These are phyloP conservation scores for Apostichopus californicus DNA, from an alignment of 35 echinoderm and acorn worm species.

Conservation along the genomic window DNA sequence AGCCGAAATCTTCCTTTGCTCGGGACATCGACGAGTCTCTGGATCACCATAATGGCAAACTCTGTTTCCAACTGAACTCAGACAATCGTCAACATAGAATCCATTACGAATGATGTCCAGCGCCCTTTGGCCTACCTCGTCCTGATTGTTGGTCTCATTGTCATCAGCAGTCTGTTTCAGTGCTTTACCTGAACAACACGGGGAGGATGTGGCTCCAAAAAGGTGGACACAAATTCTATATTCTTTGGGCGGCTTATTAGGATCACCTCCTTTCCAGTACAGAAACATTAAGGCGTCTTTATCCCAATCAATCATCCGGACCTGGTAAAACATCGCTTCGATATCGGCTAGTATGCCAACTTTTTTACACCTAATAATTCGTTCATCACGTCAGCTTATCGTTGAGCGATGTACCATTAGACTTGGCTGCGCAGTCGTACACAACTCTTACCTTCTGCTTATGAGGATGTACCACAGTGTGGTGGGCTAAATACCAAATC, in stretches of 20 bases:
- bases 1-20: slow-evolving; percentile 60
- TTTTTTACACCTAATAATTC: slow-evolving; percentile 32
- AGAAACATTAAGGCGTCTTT: slow-evolving; percentile 44
- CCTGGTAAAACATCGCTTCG: slow-evolving; percentile 63
- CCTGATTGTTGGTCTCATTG: neutral
- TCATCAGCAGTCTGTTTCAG: too few relatives aligned
- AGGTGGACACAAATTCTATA: neutral
- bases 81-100: slow-evolving; percentile 73
- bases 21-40: slow-evolving; percentile 18
- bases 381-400: slow-evolving; percentile 58
- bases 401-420: slow-evolving; percentile 56
- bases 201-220: neutral
- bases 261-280: slow-evolving; percentile 52
- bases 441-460: slow-evolving; percentile 71
- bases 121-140: slow-evolving; percentile 43
- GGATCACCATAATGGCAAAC: slow-evolving; percentile 15
- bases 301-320: slow-evolving; percentile 19
- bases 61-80: slow-evolving; percentile 24
- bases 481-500: slow-evolving; percentile 74
- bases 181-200: neutral
- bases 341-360: slow-evolving; percentile 46
- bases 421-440: slow-evolving; percentile 65
- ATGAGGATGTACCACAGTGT: slow-evolving; percentile 61
- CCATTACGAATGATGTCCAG: slow-evolving; percentile 49
- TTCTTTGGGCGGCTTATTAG: slow-evolving; percentile 1